phyloP scores from a whole-genome alignment of 1,140 invertebrate species.

The Pogonomyrmex barbatus region DNA sequence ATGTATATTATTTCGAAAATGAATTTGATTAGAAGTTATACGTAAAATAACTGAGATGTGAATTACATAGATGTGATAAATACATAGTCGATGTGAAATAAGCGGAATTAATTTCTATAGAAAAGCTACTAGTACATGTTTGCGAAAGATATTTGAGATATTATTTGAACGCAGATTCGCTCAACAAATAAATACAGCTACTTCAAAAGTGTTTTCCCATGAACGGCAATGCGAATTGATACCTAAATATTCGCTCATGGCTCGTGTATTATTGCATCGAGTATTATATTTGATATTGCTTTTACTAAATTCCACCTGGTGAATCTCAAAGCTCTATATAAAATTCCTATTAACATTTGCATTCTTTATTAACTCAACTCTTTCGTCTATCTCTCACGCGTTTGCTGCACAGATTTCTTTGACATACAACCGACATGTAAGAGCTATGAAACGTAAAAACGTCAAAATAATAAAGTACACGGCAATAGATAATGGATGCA shows the following conservation, averaged over 20 bases:
- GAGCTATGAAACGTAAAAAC: not conserved
- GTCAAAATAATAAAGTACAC: slow-evolving; percentile 3
- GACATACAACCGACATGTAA: not conserved
- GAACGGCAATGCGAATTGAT: not conserved
- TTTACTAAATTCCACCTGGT: slow-evolving; percentile 9
- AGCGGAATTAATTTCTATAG: slow-evolving; percentile 27
- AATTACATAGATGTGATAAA: slow-evolving; percentile 10
- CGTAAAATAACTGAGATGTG: slow-evolving; percentile 26
- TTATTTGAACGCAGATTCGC: slow-evolving; percentile 30
- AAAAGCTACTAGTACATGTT: not conserved
- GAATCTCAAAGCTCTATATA: slow-evolving; percentile 27
- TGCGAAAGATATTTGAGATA: slow-evolving; percentile 40
- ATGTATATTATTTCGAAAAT: slow-evolving; percentile 1
- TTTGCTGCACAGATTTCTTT: slow-evolving; percentile 33
- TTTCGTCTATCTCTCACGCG: not conserved
- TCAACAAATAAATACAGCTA: slow-evolving; percentile 27
- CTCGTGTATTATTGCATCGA: slow-evolving; percentile 7
- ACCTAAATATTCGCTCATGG: slow-evolving; percentile 17
- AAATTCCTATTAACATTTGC: not conserved
- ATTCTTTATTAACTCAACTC: not conserved
- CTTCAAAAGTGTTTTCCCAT: slow-evolving; percentile 15
- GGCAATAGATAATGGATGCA: not conserved
- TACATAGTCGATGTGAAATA: slow-evolving; percentile 28
- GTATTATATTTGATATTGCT: slow-evolving; percentile 45
- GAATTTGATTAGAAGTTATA: not conserved